Conservation (phyloP, 2,113 vertebrate genomes). For the Pseudorhombus dupliciocellatus region DNA sequence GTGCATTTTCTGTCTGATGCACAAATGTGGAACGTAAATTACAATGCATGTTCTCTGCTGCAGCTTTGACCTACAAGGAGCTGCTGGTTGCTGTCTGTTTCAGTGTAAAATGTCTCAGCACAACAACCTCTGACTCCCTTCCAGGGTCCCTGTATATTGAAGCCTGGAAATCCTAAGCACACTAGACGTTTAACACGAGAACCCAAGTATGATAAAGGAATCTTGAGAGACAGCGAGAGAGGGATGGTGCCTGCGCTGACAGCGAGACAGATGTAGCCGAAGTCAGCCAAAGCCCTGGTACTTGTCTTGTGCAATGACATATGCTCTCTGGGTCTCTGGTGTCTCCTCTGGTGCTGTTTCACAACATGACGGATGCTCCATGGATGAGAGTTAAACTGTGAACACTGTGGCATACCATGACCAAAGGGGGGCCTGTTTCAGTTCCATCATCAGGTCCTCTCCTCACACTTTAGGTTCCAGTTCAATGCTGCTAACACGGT, state of each 20-base stretch:
- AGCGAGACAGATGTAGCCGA: constrained; percentile 25
- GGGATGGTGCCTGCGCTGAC: constrained; percentile 5
- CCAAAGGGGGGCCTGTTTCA: constrained; percentile 1
- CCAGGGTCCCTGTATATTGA: neutral
- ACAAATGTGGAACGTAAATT: no score
- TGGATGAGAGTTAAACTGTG: constrained; percentile 27
- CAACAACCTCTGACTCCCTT: no score
- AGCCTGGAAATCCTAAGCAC: neutral
- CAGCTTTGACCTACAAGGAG: no score
- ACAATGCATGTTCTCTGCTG: no score
- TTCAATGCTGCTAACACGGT: neutral
- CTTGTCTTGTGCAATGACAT: constrained; percentile 29
- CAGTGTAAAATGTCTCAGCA: no score
- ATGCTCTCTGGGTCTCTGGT: constrained; percentile 22
- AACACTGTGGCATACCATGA: constrained; percentile 18
- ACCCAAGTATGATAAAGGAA: constrained; percentile 1
- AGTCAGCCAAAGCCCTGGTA: constrained; percentile 18
- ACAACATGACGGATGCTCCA: constrained; percentile 47
- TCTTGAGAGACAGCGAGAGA: constrained; percentile 9
- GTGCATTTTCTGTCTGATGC: no score
- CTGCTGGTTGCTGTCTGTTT: no score
- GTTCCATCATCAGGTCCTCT: constrained; percentile 5
- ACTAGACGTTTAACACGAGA: neutral
- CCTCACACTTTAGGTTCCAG: neutral
- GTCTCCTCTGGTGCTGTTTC: constrained; percentile 39